Evolutionary conservation across 2,888 invertebrate species (phyloP), one percentile per base, ranked within the genome.

Genomic region (Isotomurus palustris): DNA sequence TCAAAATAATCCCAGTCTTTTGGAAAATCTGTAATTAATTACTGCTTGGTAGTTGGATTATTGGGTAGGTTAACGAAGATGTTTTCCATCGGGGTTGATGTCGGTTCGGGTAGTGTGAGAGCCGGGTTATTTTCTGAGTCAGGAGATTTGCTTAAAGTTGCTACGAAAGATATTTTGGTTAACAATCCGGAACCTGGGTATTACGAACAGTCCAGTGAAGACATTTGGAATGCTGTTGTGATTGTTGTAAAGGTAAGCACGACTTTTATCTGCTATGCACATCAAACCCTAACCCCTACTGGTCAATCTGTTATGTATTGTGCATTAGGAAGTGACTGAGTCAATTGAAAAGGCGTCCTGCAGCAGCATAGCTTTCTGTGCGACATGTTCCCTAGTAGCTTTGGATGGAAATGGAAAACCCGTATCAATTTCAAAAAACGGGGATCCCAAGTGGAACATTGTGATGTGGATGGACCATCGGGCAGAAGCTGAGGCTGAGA

Each of bases 391-490:
- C 0, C 76, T 96, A 59, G 95, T 91, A 1, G 86, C 83, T 5
- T 73, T 95, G 36, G 90, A 87, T 72, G 77, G 79, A 68, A 76
- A 84, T 59, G 84, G 83, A 14, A 76, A 81, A 24, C 87, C 91
- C 0, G 74, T 88, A 38, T 82, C 87, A 38, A 82, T 91, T 0
- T 87, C 85, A 53, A 71, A 67, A 50, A 44, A 29, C 27, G 56
- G 83, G 5, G 78, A 80, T 41, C 76, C 83, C 71, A 82, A 86
- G 51, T 87, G 87, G 75, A 91, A 93, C 75, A 80, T 93, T 12
- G 87, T 93, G 35, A 81, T 92, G 75, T 93, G 93, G 93, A 84
- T 93, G 87, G 93, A 94, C 74, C 93, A 94, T 73, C 79, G 93
- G 72, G 93, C 93, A 0, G 79, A 81, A 25, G 77, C 79, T 41